These are phyloP conservation scores for Labeo catla DNA, from an alignment of 2,113 vertebrate genomes.

Conservation along the genomic window DNA sequence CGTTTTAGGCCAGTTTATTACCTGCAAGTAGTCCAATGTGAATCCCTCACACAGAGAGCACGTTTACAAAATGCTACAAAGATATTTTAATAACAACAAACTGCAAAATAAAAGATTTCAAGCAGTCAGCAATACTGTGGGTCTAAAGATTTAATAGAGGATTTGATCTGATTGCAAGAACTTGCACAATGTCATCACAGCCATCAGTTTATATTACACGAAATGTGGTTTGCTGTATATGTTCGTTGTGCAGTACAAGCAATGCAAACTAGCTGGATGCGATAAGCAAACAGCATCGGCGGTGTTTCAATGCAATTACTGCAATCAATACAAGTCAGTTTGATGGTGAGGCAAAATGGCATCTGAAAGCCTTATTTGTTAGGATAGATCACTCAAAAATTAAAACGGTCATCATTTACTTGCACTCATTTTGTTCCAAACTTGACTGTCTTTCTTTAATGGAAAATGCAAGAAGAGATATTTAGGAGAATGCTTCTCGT, in stretches of 20 bases:
- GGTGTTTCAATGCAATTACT: neutral
- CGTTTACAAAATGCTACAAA: neutral
- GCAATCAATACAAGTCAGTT: neutral
- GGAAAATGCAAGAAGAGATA: neutral
- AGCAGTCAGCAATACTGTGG: neutral
- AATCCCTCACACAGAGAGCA: neutral
- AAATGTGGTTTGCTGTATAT: neutral
- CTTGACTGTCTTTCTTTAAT: neutral
- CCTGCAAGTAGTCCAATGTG: neutral
- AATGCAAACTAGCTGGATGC: neutral
- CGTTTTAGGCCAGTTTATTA: neutral
- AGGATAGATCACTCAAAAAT: neutral
- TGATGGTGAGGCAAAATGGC: neutral
- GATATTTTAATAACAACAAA: neutral
- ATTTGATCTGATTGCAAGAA: slow-evolving; percentile 1
- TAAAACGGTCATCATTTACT: neutral
- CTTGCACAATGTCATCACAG: slow-evolving; percentile 24
- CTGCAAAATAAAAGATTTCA: neutral
- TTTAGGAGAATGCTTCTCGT: neutral
- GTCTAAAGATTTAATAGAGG: neutral
- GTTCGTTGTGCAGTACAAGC: neutral
- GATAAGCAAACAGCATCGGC: neutral
- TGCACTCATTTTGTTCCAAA: neutral
- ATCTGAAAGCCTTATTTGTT: neutral
- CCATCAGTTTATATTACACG: neutral